Base-by-base conservation (phyloP, 2,113 vertebrate species). In the Lynx canadensis region DNA sequence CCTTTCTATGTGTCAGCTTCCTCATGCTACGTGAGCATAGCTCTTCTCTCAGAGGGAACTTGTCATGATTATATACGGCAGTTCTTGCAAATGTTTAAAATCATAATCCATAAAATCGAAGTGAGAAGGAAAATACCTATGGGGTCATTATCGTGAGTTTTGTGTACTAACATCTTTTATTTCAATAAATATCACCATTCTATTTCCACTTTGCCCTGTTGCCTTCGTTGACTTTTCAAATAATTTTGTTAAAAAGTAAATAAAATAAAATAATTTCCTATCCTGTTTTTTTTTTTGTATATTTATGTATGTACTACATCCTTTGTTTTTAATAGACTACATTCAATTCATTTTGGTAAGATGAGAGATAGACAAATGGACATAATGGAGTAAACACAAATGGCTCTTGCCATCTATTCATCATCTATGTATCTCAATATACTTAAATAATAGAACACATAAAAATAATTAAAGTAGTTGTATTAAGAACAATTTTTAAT, bases 341-440 rank as follows among this genome's bases (percentile, higher is more conserved):
- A 69, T 21, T 86, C 38, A 25, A 21, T 81, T 88, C 8, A 31
- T 80, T 89, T 27, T 36, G 18, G 31, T 78, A 71, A 36, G 6
- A 31, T 4, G 31, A 7, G 7, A 52, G 38, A 81, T 29, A 52
- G 4, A 36, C 57, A 57, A 84, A 81, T 21, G 9, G 38, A 33
- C 3, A 65, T 21, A 57, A 48, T 48, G 29, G 4, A 86, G 52
- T 52, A 89, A 1, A 63, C 19, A 7, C 38, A 93, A 78, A 66
- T 66, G 2, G 3, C 50, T 69, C 7, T 21, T 33, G 25, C 6
- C 31, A 31, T 21, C 0, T 48, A 36, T n/a, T 2, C 12, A 4
- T 66, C 8, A 12, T 52, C 29, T 52, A n/a, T 12, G 4, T 31
- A 48, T 65, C 9, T 74, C 31, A 13, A 21, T 33, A 82, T 66